A percentile compares a stretch with the other conserved stretches of the same genome.
phyloP scores from a whole-genome alignment of 2,888 invertebrate genomes.

The Marasmarcha lunaedactyla region DNA sequence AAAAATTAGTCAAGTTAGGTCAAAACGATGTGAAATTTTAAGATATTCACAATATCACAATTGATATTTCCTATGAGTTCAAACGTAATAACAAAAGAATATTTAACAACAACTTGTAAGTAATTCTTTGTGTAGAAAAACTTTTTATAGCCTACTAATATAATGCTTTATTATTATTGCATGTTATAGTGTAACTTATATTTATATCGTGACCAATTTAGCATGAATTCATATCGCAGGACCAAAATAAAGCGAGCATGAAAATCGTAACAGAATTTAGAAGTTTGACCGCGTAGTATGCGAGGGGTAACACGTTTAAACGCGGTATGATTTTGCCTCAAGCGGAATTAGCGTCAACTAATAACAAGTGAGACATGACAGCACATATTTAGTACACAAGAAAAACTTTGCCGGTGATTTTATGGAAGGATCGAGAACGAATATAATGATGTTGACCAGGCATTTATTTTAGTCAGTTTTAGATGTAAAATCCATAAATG shows the following conservation, averaged over 20 bases:
- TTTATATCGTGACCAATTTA: conserved; percentile 1
- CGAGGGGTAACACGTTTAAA: conserved; percentile 35
- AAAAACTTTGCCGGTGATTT: conserved; percentile 47
- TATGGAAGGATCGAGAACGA: conserved; percentile 13
- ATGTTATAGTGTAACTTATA: not conserved
- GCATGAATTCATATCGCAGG: conserved; percentile 1
- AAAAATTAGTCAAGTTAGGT: too few species aligned
- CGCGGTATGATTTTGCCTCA: conserved; percentile 37
- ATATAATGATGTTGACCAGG: not conserved
- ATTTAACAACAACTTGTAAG: too few species aligned
- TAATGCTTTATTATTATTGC: too few species aligned
- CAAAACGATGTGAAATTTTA: too few species aligned
- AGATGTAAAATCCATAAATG: too few species aligned
- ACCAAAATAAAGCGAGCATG: conserved; percentile 15
- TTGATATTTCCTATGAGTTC: too few species aligned
- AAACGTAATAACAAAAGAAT: too few species aligned
- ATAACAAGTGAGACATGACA: conserved; percentile 50
- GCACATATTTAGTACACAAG: conserved; percentile 43
- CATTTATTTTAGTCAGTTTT: too few species aligned
- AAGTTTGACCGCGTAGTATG: conserved; percentile 32
- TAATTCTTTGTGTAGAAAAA: too few species aligned
- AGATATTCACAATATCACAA: too few species aligned
- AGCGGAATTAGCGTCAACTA: conserved; percentile 39
- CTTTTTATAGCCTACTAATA: too few species aligned
- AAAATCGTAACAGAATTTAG: conserved; percentile 34